Evolutionary conservation across 2,113 vertebrate genomes (phyloP).

Genomic region (Hymenochirus boettgeri): DNA sequence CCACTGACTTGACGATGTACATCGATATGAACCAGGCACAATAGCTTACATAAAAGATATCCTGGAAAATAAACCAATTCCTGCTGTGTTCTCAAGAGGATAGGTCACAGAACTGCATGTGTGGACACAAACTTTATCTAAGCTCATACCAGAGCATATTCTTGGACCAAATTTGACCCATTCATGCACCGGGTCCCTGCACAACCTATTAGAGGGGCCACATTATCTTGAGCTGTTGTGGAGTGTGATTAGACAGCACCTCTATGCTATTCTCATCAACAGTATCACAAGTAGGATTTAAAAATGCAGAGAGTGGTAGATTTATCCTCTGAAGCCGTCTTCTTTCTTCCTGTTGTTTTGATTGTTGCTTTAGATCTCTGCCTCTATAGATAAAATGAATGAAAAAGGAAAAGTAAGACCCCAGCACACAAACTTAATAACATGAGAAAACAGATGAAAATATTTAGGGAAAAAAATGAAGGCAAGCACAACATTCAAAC

Average conservation of each 20-base stretch:
- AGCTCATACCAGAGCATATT: neutral
- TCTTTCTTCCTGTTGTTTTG: conserved; percentile 78
- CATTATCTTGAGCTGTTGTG: conserved; percentile 55
- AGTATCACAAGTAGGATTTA: conserved; percentile 84
- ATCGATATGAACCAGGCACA: neutral
- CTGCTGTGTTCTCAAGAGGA: neutral
- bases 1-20: neutral
- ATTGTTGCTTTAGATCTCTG: conserved; percentile 78
- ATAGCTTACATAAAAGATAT: neutral
- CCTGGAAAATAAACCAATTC: neutral
- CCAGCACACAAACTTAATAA: too few relatives aligned
- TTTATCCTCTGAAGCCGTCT: conserved; percentile 91
- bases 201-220: conserved; percentile 74
- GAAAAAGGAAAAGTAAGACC: neutral
- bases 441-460: too few relatives aligned
- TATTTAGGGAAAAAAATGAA: too few relatives aligned
- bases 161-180: neutral
- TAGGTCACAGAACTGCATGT: conserved; percentile 1
- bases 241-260: conserved; percentile 67
- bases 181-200: conserved; percentile 88
- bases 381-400: conserved; percentile 61
- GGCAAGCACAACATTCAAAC: too few relatives aligned
- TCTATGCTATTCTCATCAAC: conserved; percentile 83
- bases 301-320: conserved; percentile 84
- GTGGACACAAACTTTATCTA: neutral